Conservation (phyloP, 2,797 vertebrate genomes). For the Meda fulgida region DNA sequence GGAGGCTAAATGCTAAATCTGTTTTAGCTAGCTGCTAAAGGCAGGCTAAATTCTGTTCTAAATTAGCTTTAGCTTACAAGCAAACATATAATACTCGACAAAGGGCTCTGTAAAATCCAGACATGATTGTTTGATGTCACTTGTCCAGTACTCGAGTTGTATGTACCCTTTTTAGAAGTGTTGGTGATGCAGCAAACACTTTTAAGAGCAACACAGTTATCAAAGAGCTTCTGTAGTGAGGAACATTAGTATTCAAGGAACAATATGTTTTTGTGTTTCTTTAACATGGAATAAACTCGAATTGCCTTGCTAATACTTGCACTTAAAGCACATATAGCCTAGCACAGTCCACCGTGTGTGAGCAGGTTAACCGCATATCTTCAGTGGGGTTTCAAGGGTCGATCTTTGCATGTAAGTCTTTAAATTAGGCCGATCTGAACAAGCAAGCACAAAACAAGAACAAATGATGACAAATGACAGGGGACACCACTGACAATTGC, state of each 20-base stretch:
- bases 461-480: constrained; percentile 64
- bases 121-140: background rate
- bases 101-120: background rate
- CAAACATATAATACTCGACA: background rate
- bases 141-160: constrained; percentile 10
- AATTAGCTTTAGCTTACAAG: background rate
- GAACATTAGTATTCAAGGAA: too few species aligned
- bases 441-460: constrained; percentile 50
- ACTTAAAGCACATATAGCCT: background rate
- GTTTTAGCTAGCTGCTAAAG: background rate
- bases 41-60: background rate
- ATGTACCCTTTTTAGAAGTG: background rate
- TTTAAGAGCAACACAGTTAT: background rate
- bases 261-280: constrained; percentile 11
- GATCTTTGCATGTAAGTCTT: constrained; percentile 53
- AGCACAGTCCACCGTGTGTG: background rate
- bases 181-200: constrained; percentile 23
- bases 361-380: constrained; percentile 48
- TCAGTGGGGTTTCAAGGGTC: constrained; percentile 55
- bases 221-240: background rate
- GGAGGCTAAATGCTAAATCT: background rate
- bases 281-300: background rate
- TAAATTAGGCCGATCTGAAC: constrained; percentile 47
- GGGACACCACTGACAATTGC: constrained; percentile 53
- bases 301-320: constrained; percentile 5